Conservation (phyloP, 2,888 invertebrate genomes). For the Helicoverpa assulta region DNA sequence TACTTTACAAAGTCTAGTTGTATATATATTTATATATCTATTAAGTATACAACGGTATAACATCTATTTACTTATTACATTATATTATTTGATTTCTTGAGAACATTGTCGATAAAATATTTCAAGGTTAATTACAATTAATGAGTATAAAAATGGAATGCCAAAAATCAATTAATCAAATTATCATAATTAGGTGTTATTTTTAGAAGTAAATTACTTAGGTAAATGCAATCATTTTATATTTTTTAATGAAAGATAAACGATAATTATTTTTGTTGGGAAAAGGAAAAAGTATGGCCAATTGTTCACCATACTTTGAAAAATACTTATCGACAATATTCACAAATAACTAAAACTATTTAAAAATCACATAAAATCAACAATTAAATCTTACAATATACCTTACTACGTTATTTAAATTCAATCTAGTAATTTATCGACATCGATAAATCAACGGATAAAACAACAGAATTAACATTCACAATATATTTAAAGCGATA, state of each 20-base stretch:
- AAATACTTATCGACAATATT: slow-evolving; percentile 36
- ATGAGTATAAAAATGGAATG: slow-evolving; percentile 1
- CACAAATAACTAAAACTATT: slow-evolving; percentile 34
- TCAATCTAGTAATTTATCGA: slow-evolving; percentile 32
- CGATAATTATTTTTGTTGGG: background rate
- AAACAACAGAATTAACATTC: slow-evolving; percentile 4
- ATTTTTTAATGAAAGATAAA: background rate
- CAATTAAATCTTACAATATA: slow-evolving; percentile 51
- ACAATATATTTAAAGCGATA: slow-evolving; percentile 28
- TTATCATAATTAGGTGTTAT: background rate
- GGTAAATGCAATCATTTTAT: slow-evolving; percentile 13
- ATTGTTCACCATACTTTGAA: background rate
- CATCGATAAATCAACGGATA: slow-evolving; percentile 24
- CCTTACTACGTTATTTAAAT: slow-evolving; percentile 42
- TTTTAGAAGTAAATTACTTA: background rate
- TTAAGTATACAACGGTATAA: slow-evolving; percentile 61
- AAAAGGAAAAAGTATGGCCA: background rate
- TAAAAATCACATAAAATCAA: slow-evolving; percentile 63
- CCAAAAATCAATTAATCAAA: background rate
- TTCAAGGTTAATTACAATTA: background rate
- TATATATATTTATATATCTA: slow-evolving; percentile 47
- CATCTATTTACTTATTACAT: slow-evolving; percentile 37
- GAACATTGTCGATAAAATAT: slow-evolving; percentile 39
- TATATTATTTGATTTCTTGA: slow-evolving; percentile 28
- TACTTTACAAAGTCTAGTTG: slow-evolving; percentile 50